Conservation (phyloP, 2,797 vertebrate species). For the Lutjanus argentimaculatus region DNA sequence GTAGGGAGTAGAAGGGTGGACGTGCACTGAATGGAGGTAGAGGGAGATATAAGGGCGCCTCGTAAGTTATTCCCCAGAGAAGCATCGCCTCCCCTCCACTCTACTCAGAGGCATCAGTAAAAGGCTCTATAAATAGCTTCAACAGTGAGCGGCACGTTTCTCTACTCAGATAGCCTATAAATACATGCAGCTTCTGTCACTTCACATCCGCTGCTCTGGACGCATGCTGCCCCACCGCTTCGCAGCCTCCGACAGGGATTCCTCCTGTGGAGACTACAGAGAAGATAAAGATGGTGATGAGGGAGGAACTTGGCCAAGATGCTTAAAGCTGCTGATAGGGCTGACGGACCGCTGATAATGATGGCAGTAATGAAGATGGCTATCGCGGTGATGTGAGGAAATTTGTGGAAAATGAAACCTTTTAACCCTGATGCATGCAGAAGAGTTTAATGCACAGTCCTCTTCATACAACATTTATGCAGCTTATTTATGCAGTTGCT, state of each 20-base stretch:
- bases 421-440: constrained; percentile 27
- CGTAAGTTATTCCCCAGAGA: constrained; percentile 73
- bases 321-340: constrained; percentile 33
- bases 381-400: constrained; percentile 25
- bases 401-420: constrained; percentile 31
- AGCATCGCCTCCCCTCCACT: constrained; percentile 61
- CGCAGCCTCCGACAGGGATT: constrained; percentile 61
- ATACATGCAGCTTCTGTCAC: constrained; percentile 82
- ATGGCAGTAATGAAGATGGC: constrained; percentile 47
- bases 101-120: constrained; percentile 76
- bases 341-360: constrained; percentile 41
- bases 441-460: constrained; percentile 19
- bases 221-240: constrained; percentile 58
- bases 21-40: constrained; percentile 60
- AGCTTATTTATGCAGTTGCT: constrained; percentile 3
- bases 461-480: constrained; percentile 10
- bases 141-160: constrained; percentile 76
- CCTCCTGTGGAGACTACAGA: constrained; percentile 62
- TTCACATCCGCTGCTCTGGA: constrained; percentile 67
- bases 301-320: constrained; percentile 45
- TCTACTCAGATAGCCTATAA: constrained; percentile 79
- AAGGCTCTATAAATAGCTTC: constrained; percentile 81
- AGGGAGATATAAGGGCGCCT: constrained; percentile 64
- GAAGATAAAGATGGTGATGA: constrained; percentile 64
- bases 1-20: constrained; percentile 41